Percentiles rank a stretch among this genome's conserved stretches.
Evolutionary conservation across 2,888 invertebrate genomes (phyloP).

Genomic region (Drosophila stalkeri): DNA sequence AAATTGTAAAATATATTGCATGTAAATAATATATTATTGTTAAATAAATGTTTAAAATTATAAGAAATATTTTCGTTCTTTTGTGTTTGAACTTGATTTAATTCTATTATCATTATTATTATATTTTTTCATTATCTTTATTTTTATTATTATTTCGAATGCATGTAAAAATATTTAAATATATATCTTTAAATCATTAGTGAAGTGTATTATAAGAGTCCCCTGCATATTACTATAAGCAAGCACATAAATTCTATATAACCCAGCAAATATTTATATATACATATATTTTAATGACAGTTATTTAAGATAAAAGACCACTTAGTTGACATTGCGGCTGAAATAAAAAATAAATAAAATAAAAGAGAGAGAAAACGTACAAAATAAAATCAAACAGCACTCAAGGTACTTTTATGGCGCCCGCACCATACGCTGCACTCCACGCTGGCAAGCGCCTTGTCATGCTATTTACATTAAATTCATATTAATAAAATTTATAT

Average conservation of each 20-base stretch:
- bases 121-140: not conserved
- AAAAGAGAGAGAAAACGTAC: not conserved
- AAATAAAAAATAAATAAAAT: not conserved
- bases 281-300: conserved; percentile 18
- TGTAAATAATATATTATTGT: no score
- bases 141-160: no score
- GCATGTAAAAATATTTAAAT: not conserved
- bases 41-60: no score
- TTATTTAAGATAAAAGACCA: conserved; percentile 17
- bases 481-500: conserved; percentile 60
- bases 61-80: no score
- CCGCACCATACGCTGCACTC: conserved; percentile 29
- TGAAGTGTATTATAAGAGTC: no score
- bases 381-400: conserved; percentile 46
- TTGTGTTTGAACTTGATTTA: no score
- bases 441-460: conserved; percentile 35
- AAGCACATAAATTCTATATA: not conserved
- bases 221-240: not conserved
- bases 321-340: conserved; percentile 12
- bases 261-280: not conserved
- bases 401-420: conserved; percentile 30
- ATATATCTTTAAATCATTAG: not conserved
- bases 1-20: no score
- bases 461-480: conserved; percentile 60
- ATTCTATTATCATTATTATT: no score